Percentiles rank a stretch among this genome's conserved stretches.
Evolutionary conservation across 2,888 invertebrate genomes (phyloP).

Genomic region (Hedya salicella): DNA sequence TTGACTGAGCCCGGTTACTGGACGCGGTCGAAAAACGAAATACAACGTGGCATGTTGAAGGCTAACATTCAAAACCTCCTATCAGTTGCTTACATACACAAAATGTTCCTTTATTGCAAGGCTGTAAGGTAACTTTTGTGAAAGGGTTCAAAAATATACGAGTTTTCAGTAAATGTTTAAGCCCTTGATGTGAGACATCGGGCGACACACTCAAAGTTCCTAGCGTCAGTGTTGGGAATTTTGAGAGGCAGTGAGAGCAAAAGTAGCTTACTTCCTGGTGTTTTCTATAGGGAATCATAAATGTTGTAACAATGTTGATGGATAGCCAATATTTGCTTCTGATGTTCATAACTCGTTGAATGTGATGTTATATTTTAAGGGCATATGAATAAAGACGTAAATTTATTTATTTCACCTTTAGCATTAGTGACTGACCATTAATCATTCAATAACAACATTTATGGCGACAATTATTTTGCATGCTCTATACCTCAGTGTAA

Average conservation of each 20-base stretch:
- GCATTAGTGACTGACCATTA: too few species aligned
- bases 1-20: constrained; percentile 3
- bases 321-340: too few species aligned
- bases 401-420: too few species aligned
- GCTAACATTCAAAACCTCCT: background rate
- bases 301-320: background rate
- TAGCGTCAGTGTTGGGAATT: background rate
- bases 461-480: too few species aligned
- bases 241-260: background rate
- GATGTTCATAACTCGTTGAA: too few species aligned
- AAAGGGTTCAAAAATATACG: background rate
- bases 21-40: constrained; percentile 2
- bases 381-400: too few species aligned
- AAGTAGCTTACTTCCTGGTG: background rate
- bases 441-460: too few species aligned
- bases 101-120: background rate
- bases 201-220: background rate
- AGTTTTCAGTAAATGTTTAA: background rate
- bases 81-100: background rate
- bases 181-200: background rate
- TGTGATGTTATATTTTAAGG: too few species aligned
- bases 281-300: background rate
- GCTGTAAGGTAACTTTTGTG: background rate
- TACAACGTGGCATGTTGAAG: background rate
- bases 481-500: too few species aligned